Conservation (phyloP, 2,113 vertebrate genomes). For the Aspiorhynchus laticeps region DNA sequence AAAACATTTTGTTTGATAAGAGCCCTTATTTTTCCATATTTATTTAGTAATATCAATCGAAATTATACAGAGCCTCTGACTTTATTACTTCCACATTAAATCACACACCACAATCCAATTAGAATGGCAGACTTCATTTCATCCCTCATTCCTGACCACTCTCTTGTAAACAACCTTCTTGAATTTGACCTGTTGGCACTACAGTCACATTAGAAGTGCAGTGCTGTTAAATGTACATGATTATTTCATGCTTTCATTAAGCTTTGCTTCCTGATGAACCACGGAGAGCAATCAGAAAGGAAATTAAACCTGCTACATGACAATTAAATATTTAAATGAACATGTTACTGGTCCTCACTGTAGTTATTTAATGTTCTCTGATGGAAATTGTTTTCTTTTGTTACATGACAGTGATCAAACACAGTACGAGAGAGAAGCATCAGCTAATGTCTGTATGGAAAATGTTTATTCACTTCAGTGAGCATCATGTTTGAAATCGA, state of each 20-base stretch:
- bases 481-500: conserved; percentile 17
- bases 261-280: background rate
- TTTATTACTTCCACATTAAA: background rate
- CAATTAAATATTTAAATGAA: conserved; percentile 28
- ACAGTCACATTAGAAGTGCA: conserved; percentile 6
- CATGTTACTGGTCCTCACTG: background rate
- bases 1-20: conserved; percentile 9
- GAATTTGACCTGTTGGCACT: background rate
- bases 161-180: background rate
- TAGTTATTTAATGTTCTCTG: conserved; percentile 7
- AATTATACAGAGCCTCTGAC: background rate
- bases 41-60: background rate
- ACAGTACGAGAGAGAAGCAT: conserved; percentile 17
- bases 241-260: background rate
- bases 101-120: background rate
- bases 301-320: conserved; percentile 4
- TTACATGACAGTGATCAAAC: conserved; percentile 41
- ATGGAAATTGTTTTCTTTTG: conserved; percentile 11
- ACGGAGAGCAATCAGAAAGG: conserved; percentile 9
- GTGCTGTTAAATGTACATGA: background rate
- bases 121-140: background rate
- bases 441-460: conserved; percentile 9
- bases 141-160: background rate
- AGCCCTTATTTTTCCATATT: background rate
- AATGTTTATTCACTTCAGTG: conserved; percentile 26